Evolutionary conservation across 2,888 invertebrate genomes (phyloP).

Genomic region (Agonopterix arenella): DNA sequence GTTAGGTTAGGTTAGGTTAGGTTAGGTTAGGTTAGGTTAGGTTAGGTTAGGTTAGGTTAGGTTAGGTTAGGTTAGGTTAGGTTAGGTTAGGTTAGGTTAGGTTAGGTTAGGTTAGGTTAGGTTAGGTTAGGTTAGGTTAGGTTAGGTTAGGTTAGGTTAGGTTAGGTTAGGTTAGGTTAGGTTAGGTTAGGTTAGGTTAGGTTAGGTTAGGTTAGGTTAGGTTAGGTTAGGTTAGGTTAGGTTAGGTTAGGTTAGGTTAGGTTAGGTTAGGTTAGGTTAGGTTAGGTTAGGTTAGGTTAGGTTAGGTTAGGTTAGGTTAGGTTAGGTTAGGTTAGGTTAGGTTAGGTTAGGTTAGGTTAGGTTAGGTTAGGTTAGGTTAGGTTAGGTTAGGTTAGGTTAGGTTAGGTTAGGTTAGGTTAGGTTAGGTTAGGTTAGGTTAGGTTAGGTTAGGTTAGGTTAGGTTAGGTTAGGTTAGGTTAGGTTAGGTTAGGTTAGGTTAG

Average conservation of each 20-base stretch:
- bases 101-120: slow-evolving; percentile 17
- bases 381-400: slow-evolving; percentile 15
- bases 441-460: slow-evolving; percentile 13
- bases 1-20: slow-evolving; percentile 22
- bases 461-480: slow-evolving; percentile 12
- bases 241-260: slow-evolving; percentile 15
- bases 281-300: slow-evolving; percentile 20
- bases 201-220: slow-evolving; percentile 22
- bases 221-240: slow-evolving; percentile 20
- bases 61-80: slow-evolving; percentile 14
- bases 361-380: slow-evolving; percentile 16
- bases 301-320: slow-evolving; percentile 17
- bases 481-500: slow-evolving; percentile 11
- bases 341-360: slow-evolving; percentile 16
- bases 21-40: slow-evolving; percentile 22
- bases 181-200: slow-evolving; percentile 22
- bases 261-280: slow-evolving; percentile 21
- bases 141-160: slow-evolving; percentile 16
- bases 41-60: slow-evolving; percentile 18
- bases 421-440: slow-evolving; percentile 15
- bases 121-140: slow-evolving; percentile 15
- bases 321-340: slow-evolving; percentile 15
- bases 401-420: slow-evolving; percentile 19
- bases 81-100: slow-evolving; percentile 17
- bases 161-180: slow-evolving; percentile 18